Evolutionary conservation across 2,797 vertebrate species (phyloP).

Genomic region (Hyperoplus immaculatus): DNA sequence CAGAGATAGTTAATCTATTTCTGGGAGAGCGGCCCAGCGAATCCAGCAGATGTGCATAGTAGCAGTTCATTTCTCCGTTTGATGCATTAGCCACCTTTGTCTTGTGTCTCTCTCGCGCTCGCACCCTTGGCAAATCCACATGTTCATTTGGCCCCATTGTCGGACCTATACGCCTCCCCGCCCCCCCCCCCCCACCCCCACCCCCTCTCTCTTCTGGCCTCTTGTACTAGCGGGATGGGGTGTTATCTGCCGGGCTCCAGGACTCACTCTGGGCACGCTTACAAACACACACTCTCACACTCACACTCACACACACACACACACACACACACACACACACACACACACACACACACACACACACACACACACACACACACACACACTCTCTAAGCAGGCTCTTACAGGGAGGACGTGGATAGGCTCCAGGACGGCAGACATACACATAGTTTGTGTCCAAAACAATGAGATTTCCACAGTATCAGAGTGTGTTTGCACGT

Average conservation of each 20-base stretch:
- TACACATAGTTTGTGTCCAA: constrained; percentile 54
- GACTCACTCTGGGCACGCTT: constrained; percentile 68
- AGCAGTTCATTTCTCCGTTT: constrained; percentile 69
- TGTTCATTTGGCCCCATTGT: constrained; percentile 66
- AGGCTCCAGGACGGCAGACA: constrained; percentile 57
- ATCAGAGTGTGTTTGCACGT: constrained; percentile 22
- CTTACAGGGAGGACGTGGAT: constrained; percentile 65
- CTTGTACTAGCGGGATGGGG: constrained; percentile 63
- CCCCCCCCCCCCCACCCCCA: constrained; percentile 34
- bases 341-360: constrained; percentile 54
- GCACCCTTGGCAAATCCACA: constrained; percentile 57
- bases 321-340: constrained; percentile 9
- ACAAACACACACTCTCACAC: constrained; percentile 63
- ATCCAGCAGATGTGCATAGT: constrained; percentile 68
- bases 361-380: constrained; percentile 10
- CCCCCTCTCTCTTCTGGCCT: constrained; percentile 50
- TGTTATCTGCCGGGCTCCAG: constrained; percentile 79
- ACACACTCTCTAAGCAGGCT: constrained; percentile 54
- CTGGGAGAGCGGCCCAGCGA: constrained; percentile 69
- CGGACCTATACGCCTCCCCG: constrained; percentile 12
- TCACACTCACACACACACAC: constrained; percentile 17
- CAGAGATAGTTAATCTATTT: constrained; percentile 76
- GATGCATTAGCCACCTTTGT: constrained; percentile 78
- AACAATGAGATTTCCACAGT: constrained; percentile 66
- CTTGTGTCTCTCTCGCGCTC: constrained; percentile 33